Conservation (phyloP, 2,113 vertebrate species). For the Castor canadensis region DNA sequence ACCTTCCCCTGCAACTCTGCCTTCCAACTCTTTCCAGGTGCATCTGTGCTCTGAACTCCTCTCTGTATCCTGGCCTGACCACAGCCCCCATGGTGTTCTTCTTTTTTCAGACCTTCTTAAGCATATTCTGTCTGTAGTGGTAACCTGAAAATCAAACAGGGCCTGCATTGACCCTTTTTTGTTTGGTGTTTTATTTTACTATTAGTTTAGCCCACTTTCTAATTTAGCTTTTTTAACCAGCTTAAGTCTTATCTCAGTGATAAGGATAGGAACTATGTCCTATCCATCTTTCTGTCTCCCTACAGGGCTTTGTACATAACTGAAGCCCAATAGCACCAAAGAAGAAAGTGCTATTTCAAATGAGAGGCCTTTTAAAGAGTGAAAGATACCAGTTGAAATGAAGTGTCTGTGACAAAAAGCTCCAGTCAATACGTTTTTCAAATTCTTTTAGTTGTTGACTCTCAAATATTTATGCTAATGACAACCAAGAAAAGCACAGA, state of each 20-base stretch:
- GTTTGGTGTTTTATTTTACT: constrained; percentile 28
- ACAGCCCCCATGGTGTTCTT: not conserved
- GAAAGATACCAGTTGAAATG: constrained; percentile 49
- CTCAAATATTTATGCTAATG: constrained; percentile 72
- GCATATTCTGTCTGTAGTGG: not conserved
- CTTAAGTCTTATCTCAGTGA: not conserved
- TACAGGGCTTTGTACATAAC: constrained; percentile 10
- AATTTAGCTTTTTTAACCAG: constrained; percentile 1
- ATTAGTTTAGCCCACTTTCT: constrained; percentile 24
- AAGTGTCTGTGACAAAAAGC: constrained; percentile 67
- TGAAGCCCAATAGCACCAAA: constrained; percentile 42
- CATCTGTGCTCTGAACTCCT: constrained; percentile 3
- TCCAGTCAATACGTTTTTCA: constrained; percentile 64
- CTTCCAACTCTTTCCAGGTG: constrained; percentile 1
- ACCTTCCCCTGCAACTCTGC: not conserved
- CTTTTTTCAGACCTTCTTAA: not conserved
- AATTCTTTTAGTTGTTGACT: constrained; percentile 66
- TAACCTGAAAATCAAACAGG: constrained; percentile 49
- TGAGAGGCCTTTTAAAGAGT: constrained; percentile 48
- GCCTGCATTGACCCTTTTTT: not conserved
- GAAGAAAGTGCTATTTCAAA: constrained; percentile 62
- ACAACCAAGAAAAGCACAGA: constrained; percentile 64
- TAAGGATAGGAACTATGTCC: constrained; percentile 35
- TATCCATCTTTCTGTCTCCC: constrained; percentile 44
- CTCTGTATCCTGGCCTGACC: not conserved